phyloP scores from a whole-genome alignment of 2,888 invertebrate genomes.

The Acleris emargana region DNA sequence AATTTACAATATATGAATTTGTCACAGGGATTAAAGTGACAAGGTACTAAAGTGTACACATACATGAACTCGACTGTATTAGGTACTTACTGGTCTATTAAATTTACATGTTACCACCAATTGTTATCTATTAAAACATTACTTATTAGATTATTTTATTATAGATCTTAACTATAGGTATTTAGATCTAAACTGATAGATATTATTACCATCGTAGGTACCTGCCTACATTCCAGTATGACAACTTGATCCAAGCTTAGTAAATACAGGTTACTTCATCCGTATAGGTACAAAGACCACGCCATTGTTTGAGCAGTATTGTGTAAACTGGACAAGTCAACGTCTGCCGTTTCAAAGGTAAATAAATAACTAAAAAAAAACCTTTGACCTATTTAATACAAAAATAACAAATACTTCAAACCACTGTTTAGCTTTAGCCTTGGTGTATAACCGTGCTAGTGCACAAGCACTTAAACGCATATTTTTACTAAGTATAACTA shows the following conservation, averaged over 20 bases:
- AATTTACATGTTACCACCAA: no score
- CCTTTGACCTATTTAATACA: neutral
- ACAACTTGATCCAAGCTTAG: slow-evolving; percentile 6
- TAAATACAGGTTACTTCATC: slow-evolving; percentile 6
- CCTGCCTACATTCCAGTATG: neutral
- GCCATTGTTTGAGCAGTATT: slow-evolving; percentile 16
- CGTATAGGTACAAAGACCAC: slow-evolving; percentile 7
- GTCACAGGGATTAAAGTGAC: no score
- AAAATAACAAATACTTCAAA: neutral
- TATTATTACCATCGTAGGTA: neutral
- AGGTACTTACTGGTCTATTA: no score
- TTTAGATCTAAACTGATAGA: neutral
- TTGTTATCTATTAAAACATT: no score
- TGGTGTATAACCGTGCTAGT: slow-evolving; percentile 11
- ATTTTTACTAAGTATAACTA: neutral
- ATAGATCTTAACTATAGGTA: no score
- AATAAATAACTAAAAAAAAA: neutral
- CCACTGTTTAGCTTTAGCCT: neutral
- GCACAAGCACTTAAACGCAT: slow-evolving; percentile 9
- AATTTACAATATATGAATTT: no score
- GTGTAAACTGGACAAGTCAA: slow-evolving; percentile 3
- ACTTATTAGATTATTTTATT: no score
- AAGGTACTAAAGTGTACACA: no score
- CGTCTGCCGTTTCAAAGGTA: slow-evolving; percentile 4
- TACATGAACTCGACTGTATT: no score